These are phyloP conservation scores for Vireo griseus DNA, from an alignment of 2,797 vertebrate species.

Conservation along the genomic window DNA sequence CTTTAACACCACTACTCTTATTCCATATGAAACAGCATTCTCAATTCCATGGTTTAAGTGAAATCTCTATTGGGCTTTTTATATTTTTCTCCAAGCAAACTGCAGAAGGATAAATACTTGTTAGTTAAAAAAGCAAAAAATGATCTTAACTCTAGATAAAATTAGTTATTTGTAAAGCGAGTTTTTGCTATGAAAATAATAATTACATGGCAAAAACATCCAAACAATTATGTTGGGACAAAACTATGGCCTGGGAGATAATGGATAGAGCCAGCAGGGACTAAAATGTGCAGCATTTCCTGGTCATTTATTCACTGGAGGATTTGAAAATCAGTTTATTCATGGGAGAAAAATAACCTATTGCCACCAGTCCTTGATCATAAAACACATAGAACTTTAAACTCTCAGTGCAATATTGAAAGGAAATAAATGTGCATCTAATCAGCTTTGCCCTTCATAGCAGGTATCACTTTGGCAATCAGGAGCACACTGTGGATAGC, in stretches of 20 bases:
- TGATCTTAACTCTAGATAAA: neutral
- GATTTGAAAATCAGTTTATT: conserved; percentile 52
- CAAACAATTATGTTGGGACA: conserved; percentile 8
- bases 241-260: neutral
- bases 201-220: neutral
- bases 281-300: conserved; percentile 30
- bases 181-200: neutral
- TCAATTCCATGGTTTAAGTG: neutral
- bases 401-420: neutral
- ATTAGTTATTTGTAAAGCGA: neutral
- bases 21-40: neutral
- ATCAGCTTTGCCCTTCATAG: conserved; percentile 36
- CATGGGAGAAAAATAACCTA: conserved; percentile 45
- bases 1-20: neutral
- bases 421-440: conserved; percentile 32
- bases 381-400: conserved; percentile 30
- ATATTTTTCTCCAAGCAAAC: neutral
- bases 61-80: neutral
- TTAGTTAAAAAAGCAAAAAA: neutral
- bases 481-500: conserved; percentile 21
- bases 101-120: neutral
- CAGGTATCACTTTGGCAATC: conserved; percentile 55
- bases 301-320: conserved; percentile 50
- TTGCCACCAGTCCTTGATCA: conserved; percentile 4
- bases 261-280: conserved; percentile 35